phyloP scores from a whole-genome alignment of 2,113 vertebrate genomes.

The Sinocyclocheilus rhinocerous region DNA sequence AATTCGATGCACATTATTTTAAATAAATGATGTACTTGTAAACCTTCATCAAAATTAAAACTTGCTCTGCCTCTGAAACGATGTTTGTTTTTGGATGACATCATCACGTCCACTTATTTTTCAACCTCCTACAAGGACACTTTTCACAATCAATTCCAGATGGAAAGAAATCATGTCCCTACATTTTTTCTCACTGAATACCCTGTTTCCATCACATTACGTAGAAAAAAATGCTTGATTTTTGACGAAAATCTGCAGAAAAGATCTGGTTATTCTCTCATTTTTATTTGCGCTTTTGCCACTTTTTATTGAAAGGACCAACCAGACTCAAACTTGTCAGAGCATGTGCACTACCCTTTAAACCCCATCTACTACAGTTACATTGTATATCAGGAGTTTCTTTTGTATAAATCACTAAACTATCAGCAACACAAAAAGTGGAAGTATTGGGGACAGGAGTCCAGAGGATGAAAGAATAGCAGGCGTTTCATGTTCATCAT shows the following conservation, averaged over 20 bases:
- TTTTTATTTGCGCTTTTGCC: neutral
- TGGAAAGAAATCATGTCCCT: neutral
- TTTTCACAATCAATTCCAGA: neutral
- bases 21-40: too few species aligned
- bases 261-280: neutral
- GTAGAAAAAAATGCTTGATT: neutral
- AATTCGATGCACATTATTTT: too few species aligned
- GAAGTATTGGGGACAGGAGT: neutral
- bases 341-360: neutral
- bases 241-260: neutral
- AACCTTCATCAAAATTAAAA: too few species aligned
- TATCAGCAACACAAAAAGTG: neutral
- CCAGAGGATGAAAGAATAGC: neutral
- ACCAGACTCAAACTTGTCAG: neutral
- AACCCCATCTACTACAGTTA: neutral
- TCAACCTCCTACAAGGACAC: neutral
- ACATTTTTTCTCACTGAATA: neutral
- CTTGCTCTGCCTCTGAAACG: too few species aligned
- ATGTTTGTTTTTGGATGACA: neutral
- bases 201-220: neutral
- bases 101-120: neutral
- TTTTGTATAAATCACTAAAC: neutral
- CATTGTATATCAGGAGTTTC: neutral
- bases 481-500: conserved; percentile 2
- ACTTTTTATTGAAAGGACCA: neutral